phyloP scores from a whole-genome alignment of 1,140 invertebrate genomes.

The Lepidotrigona ventralis region DNA sequence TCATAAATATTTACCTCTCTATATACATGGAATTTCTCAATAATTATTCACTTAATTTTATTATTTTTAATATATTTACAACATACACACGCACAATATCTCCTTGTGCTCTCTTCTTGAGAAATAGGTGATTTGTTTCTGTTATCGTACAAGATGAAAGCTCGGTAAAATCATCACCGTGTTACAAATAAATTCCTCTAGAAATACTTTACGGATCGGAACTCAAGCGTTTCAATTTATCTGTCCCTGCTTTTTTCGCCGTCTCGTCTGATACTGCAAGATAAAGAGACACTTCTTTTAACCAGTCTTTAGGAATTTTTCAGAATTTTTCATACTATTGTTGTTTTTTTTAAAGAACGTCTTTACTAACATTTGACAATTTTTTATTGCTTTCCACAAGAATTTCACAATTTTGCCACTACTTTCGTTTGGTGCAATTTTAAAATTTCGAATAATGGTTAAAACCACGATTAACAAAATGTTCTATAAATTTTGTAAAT shows the following conservation, averaged over 20 bases:
- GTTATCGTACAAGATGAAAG: conserved; percentile 1
- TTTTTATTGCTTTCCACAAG: not conserved
- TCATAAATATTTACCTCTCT: conserved; percentile 50
- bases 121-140: conserved; percentile 10
- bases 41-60: conserved; percentile 54
- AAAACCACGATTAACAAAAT: not conserved
- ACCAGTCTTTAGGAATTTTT: not conserved
- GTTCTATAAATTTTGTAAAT: not conserved
- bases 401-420: not conserved
- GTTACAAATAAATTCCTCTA: not conserved
- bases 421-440: not conserved
- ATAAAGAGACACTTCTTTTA: not conserved
- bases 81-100: conserved; percentile 47
- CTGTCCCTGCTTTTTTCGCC: conserved; percentile 7
- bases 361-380: too few relatives aligned
- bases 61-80: conserved; percentile 67
- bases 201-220: not conserved
- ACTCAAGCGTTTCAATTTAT: conserved; percentile 10
- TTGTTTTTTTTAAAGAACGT: too few relatives aligned
- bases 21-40: conserved; percentile 55
- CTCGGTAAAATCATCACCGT: not conserved
- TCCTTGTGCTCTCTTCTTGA: not conserved
- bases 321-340: not conserved
- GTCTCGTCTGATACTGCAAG: conserved; percentile 32
- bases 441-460: too few relatives aligned